Conservation (phyloP, 2,797 vertebrate genomes). For the Anas bernieri region DNA sequence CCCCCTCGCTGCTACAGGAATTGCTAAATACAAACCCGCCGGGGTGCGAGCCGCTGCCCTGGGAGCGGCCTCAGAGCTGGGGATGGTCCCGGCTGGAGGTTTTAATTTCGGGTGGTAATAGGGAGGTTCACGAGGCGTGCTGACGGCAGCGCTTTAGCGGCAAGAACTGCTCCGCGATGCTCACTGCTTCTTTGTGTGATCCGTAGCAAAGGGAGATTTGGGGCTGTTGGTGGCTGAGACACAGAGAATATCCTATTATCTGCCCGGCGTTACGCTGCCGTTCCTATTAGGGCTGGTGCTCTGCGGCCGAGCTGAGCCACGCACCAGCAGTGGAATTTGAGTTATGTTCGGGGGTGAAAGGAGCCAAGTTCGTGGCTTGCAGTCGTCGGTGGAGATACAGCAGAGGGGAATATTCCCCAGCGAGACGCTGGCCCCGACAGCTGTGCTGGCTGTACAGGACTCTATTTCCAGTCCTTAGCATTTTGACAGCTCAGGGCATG, state of each 20-base stretch:
- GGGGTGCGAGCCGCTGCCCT: neutral
- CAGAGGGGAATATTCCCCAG: constrained; percentile 38
- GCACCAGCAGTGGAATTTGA: constrained; percentile 55
- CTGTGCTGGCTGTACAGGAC: neutral
- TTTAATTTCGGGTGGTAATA: neutral
- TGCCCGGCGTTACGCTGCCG: neutral
- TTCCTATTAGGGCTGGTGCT: constrained; percentile 64
- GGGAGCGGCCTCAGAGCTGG: neutral
- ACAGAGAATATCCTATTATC: constrained; percentile 11
- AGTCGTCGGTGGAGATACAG: constrained; percentile 26
- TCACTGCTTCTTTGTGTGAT: neutral
- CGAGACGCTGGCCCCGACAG: constrained; percentile 12
- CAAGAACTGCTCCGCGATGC: neutral
- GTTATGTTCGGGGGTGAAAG: constrained; percentile 56
- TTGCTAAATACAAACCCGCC: constrained; percentile 19
- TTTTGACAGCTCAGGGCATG: constrained; percentile 28
- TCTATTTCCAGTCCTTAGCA: neutral
- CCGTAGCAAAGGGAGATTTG: neutral
- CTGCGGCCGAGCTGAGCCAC: constrained; percentile 46
- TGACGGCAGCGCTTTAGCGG: neutral
- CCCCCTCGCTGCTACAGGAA: neutral
- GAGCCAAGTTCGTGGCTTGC: neutral
- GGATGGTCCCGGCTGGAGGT: neutral
- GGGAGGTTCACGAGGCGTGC: neutral
- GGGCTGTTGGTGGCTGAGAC: constrained; percentile 5